Evolutionary conservation across 2,888 invertebrate species (phyloP).

Genomic region (Mayetiola destructor): DNA sequence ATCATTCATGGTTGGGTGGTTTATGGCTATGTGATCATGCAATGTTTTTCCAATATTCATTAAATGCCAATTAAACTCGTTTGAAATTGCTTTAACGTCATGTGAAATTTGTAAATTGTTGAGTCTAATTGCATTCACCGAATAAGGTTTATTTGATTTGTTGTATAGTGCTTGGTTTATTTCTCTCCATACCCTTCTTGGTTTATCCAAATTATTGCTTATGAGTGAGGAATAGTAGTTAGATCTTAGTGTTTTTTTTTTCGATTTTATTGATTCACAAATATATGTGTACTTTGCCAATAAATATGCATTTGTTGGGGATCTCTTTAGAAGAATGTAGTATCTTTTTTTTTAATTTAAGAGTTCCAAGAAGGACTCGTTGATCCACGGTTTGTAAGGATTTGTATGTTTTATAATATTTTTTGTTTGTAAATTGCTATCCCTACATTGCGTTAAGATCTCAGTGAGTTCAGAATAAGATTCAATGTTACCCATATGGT

Average conservation of each 20-base stretch:
- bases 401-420: neutral
- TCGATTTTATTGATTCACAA: neutral
- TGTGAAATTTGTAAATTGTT: too few relatives aligned
- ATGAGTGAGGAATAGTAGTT: neutral
- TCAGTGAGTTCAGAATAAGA: neutral
- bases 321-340: neutral
- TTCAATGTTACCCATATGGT: neutral
- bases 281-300: neutral
- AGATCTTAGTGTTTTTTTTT: neutral
- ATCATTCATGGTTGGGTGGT: too few relatives aligned
- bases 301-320: neutral
- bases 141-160: neutral
- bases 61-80: too few relatives aligned
- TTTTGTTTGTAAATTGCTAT: neutral
- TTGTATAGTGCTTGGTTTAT: neutral
- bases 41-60: too few relatives aligned
- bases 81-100: too few relatives aligned
- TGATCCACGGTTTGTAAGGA: neutral
- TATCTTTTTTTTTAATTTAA: neutral
- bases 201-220: neutral
- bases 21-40: too few relatives aligned
- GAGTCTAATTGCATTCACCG: too few relatives aligned
- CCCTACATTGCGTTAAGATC: neutral
- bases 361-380: neutral
- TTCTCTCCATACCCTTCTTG: neutral